Conservation (phyloP, 2,888 invertebrate species). For the Dynastes tityus region DNA sequence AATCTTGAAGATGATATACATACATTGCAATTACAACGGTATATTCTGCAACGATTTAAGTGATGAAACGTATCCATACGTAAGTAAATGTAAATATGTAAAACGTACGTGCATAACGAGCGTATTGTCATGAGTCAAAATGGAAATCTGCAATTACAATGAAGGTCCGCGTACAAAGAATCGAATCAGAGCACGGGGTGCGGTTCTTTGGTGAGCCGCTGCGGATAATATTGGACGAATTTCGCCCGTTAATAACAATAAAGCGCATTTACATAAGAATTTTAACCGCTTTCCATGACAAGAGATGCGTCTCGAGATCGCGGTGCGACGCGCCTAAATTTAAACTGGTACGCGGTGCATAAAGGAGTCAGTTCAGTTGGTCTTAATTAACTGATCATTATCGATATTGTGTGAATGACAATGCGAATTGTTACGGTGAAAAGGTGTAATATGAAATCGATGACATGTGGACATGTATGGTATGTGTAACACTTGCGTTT, state of each 20-base stretch:
- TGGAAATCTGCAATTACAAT: background rate
- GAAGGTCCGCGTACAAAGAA: background rate
- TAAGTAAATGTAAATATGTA: background rate
- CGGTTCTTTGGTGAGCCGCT: background rate
- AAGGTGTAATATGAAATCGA: background rate
- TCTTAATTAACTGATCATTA: conserved; percentile 2
- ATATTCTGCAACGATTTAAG: too few relatives aligned
- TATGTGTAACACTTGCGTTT: too few relatives aligned
- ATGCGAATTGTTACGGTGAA: conserved; percentile 8
- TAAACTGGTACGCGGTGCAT: background rate
- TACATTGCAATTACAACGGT: too few relatives aligned
- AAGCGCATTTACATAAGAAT: conserved; percentile 12
- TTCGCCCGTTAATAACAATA: conserved; percentile 14
- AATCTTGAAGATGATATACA: too few relatives aligned
- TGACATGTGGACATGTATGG: too few relatives aligned
- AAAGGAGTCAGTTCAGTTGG: too few relatives aligned
- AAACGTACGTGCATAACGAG: background rate
- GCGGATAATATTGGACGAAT: conserved; percentile 4
- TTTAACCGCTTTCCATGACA: conserved; percentile 9
- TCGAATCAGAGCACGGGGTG: conserved; percentile 2
- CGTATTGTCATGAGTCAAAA: background rate
- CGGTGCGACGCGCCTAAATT: background rate
- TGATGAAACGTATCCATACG: too few relatives aligned
- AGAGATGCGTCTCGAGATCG: conserved; percentile 5
- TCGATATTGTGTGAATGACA: background rate